Percentiles rank a stretch among this genome's conserved stretches.
Evolutionary conservation across 1,140 invertebrate genomes (phyloP).

Genomic region (Bombus confusus): DNA sequence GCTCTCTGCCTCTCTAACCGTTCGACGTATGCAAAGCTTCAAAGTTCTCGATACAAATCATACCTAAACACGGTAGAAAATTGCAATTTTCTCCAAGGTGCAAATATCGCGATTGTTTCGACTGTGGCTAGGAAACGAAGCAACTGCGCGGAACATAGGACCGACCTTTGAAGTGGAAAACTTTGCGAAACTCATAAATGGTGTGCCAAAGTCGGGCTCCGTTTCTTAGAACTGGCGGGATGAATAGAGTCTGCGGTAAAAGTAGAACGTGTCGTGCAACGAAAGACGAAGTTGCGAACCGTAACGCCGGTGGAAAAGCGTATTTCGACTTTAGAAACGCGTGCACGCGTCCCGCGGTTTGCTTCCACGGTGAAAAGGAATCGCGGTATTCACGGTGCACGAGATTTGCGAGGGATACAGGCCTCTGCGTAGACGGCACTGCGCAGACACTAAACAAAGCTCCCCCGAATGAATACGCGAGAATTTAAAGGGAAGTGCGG

Average conservation of each 20-base stretch:
- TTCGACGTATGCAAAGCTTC: neutral
- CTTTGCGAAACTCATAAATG: neutral
- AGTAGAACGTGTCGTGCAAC: neutral
- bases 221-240: neutral
- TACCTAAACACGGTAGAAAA: neutral
- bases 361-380: constrained; percentile 15
- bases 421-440: constrained; percentile 8
- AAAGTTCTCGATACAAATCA: neutral
- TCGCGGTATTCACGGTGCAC: constrained; percentile 5
- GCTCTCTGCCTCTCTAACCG: no score
- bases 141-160: neutral
- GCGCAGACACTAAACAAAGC: constrained; percentile 56
- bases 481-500: constrained; percentile 61
- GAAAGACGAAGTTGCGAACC: neutral
- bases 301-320: neutral
- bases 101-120: no score
- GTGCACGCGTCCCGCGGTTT: neutral
- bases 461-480: constrained; percentile 59
- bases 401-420: neutral
- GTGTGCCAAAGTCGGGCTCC: constrained; percentile 7
- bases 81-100: neutral
- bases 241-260: constrained; percentile 27
- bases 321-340: neutral
- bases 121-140: neutral
- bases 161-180: neutral